phyloP scores from a whole-genome alignment of 2,797 vertebrate species.

The Bradypodion pumilum region DNA sequence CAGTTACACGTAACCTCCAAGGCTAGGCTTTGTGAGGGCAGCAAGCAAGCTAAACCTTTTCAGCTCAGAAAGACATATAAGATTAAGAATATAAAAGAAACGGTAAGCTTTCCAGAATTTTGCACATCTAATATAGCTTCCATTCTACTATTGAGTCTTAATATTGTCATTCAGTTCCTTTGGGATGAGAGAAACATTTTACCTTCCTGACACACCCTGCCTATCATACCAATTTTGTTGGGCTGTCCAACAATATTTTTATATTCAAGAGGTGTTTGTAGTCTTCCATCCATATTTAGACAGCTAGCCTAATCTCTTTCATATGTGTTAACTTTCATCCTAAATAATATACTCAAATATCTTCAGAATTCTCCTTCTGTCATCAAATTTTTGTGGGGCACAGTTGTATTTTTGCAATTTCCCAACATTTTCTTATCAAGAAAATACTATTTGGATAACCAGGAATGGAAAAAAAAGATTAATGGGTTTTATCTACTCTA shows the following conservation, averaged over 20 bases:
- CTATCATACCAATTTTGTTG: neutral
- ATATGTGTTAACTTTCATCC: neutral
- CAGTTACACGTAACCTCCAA: neutral
- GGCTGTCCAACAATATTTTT: no score
- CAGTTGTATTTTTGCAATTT: neutral
- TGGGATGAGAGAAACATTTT: neutral
- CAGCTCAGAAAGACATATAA: no score
- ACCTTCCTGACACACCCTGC: neutral
- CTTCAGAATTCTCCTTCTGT: neutral
- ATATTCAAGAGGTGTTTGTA: no score
- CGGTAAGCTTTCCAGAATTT: neutral
- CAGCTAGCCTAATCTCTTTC: neutral
- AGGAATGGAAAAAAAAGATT: constrained; percentile 15
- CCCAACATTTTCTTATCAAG: neutral
- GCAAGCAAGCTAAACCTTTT: neutral
- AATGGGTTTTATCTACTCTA: constrained; percentile 26
- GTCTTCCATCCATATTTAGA: neutral
- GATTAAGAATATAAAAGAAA: no score
- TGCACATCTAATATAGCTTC: no score
- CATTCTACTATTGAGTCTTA: neutral
- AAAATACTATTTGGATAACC: constrained; percentile 8
- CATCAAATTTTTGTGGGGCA: neutral
- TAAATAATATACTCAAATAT: neutral
- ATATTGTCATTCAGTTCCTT: neutral
- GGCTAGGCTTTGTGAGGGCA: neutral